These are phyloP conservation scores for Dicaeum eximium DNA, from an alignment of 2,113 vertebrate species.

Conservation along the genomic window DNA sequence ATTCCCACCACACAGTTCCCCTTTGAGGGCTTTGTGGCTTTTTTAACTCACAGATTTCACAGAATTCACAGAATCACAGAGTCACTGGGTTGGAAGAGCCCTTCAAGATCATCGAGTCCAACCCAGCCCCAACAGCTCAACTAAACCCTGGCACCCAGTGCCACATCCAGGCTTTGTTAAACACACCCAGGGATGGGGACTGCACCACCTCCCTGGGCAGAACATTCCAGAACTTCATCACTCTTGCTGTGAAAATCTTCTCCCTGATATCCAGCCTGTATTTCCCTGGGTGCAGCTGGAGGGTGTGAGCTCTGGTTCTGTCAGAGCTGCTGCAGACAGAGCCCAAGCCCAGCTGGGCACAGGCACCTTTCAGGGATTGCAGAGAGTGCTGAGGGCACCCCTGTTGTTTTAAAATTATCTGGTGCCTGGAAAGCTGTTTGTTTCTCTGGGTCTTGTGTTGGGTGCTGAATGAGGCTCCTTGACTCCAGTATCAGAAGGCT, in stretches of 20 bases:
- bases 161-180: neutral
- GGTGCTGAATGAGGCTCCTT: too few species aligned
- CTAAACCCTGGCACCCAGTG: neutral
- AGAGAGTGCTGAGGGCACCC: neutral
- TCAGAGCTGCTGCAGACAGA: neutral
- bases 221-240: neutral
- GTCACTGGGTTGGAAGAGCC: neutral
- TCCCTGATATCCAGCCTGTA: neutral
- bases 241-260: neutral
- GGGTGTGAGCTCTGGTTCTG: neutral
- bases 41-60: neutral
- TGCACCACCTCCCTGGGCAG: neutral
- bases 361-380: neutral
- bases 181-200: neutral
- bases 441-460: too few species aligned
- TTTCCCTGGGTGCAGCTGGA: neutral
- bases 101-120: neutral
- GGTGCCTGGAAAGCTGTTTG: too few species aligned
- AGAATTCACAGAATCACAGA: neutral
- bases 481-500: too few species aligned
- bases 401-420: too few species aligned
- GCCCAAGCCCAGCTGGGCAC: neutral
- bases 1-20: neutral
- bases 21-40: neutral
- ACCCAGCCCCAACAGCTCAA: neutral